Base-by-base conservation (phyloP, 1,140 invertebrate genomes). In the Thaumetopoea pityocampa region DNA sequence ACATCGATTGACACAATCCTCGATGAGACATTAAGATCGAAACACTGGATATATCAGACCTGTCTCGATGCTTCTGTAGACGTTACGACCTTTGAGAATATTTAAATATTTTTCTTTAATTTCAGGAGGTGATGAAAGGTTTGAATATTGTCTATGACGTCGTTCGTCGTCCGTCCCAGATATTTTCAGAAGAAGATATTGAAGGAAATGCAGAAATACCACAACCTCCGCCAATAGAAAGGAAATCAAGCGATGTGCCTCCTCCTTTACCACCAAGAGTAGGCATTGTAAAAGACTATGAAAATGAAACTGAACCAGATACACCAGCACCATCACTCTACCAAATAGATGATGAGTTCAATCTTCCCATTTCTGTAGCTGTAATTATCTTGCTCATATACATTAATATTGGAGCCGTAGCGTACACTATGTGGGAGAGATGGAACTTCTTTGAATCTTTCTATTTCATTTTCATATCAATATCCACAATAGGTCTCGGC, bases 391-490 rank as follows among this genome's bases (percentile, higher is more conserved):
- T 98, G 10, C 65, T 96, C 0, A 59, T 90, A 0, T 98, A 98
- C 73, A 95, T 98, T 5, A 89, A 96, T 27, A 73, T 92, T 22
- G 96, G 96, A 1, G 93, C 94, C 0, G 84, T 90, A 0, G 85
- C 94, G 1, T 97, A 96, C 64, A 90, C 88, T 3, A 66, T 91
- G 5, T 93, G 92, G 88, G 94, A 97, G 59, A 80, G 87, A 0
- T 98, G 96, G 96, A 85, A 86, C 1, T 93, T 95, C 62, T 93
- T 97, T 47, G 92, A 95, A 41, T 91, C 95, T 0, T 96, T 98
- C 67, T 98, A 98, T 67, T 98, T 97, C 64, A 94, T 97, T 5
- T 98, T 97, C 68, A 95, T 98, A 51, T 96, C 95, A 0, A 94
- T 97, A 90, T 95, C 94, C 0, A 98, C 96, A 0, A 97, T 98